These are phyloP conservation scores for Pteropus alecto DNA, from an alignment of 2,113 vertebrate genomes.

Conservation along the genomic window DNA sequence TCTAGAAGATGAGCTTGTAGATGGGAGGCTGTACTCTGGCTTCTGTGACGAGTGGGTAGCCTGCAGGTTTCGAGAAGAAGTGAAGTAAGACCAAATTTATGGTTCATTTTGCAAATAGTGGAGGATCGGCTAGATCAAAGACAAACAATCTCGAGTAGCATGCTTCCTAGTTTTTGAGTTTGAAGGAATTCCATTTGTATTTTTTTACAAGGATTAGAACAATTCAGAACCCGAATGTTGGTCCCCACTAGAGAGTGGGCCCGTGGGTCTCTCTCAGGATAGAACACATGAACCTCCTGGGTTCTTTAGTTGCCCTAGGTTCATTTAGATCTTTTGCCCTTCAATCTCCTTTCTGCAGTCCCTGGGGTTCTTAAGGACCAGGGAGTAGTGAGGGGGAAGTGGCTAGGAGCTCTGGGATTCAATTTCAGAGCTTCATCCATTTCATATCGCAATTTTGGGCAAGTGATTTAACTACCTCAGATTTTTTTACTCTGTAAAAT, in stretches of 20 bases:
- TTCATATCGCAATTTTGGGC: not conserved
- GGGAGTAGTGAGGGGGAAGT: not conserved
- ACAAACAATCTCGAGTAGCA: not conserved
- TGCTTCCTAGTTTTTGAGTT: not conserved
- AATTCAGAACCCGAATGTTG: not conserved
- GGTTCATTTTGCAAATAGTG: slow-evolving; percentile 48
- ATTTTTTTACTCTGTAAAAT: not conserved
- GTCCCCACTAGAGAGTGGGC: not conserved
- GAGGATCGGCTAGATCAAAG: slow-evolving; percentile 42
- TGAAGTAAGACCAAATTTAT: slow-evolving; percentile 49
- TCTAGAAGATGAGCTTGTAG: not conserved
- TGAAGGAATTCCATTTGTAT: not conserved
- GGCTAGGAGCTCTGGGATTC: not conserved
- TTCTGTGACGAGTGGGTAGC: not conserved
- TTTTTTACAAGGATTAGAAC: slow-evolving; percentile 12
- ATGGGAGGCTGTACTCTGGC: not conserved
- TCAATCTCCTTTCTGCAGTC: not conserved
- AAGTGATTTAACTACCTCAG: not conserved
- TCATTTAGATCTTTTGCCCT: not conserved
- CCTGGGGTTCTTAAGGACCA: not conserved
- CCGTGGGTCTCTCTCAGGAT: not conserved
- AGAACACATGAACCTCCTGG: not conserved
- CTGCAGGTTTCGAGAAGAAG: slow-evolving; percentile 53
- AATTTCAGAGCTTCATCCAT: not conserved
- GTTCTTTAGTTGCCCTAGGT: not conserved